Percentiles rank a stretch among this genome's conserved stretches.
Evolutionary conservation across 2,888 invertebrate genomes (phyloP).

Genomic region (Chesias legatella): DNA sequence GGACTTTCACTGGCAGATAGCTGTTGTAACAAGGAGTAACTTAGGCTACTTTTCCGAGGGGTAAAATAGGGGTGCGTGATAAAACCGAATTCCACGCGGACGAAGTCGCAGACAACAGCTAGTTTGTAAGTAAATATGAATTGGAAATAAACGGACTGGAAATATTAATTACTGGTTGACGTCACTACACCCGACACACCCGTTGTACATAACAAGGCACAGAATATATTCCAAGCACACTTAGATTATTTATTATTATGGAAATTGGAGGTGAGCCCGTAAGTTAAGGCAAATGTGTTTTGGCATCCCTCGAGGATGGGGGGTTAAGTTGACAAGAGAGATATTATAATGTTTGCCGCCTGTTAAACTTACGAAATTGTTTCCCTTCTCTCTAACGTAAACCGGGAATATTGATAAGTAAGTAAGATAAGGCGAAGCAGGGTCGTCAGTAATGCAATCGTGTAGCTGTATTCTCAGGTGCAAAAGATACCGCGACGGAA

Average conservation of each 20-base stretch:
- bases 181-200: slow-evolving; percentile 7
- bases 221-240: slow-evolving; percentile 48
- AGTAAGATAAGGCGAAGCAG: too few species aligned
- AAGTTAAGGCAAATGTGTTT: slow-evolving; percentile 36
- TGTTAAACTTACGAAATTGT: slow-evolving; percentile 2
- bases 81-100: too few species aligned
- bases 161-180: slow-evolving; percentile 10
- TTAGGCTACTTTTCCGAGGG: too few species aligned
- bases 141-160: slow-evolving; percentile 4
- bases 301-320: slow-evolving; percentile 36
- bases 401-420: too few species aligned
- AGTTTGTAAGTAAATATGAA: too few species aligned
- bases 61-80: too few species aligned
- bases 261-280: slow-evolving; percentile 39
- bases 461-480: too few species aligned
- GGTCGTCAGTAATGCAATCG: too few species aligned
- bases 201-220: slow-evolving; percentile 37
- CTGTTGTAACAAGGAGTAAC: too few species aligned
- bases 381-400: background rate
- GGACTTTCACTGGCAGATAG: too few species aligned
- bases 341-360: slow-evolving; percentile 10
- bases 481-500: too few species aligned
- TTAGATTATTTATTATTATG: slow-evolving; percentile 42
- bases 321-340: slow-evolving; percentile 29
- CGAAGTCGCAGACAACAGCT: too few species aligned